Base-by-base conservation (phyloP, 1,140 invertebrate genomes). In the Tribolium castaneum region DNA sequence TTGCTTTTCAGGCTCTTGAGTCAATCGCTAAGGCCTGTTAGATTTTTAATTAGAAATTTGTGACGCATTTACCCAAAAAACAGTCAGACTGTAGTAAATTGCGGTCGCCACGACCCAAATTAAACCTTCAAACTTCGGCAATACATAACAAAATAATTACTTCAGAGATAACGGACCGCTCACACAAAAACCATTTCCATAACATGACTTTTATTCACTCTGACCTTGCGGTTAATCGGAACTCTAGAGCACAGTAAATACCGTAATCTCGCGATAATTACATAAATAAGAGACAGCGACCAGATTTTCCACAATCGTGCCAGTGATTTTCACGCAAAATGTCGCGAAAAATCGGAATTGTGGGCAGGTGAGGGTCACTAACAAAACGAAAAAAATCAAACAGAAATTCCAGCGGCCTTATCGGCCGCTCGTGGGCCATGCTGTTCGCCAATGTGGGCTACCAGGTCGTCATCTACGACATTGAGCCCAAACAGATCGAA, bases 371-470 rank as follows among this genome's bases (percentile, higher is more conserved):
- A 78, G 30, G 13, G 0, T 39, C 30, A 13, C 39, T 13, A 6
- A 39, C 9, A 6, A 12, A 59, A 75, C 16, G 59, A n/a, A 19
- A 56, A 75, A 22, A 19, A n/a, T 70, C 1, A 19, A 19, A 19
- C 16, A 19, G 2, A 19, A 19, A 16, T 72, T 72, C n/a, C 70
- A 97, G 97, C 87, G 97, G 97, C 3, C 87, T 98, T 14, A 98
- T 99, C 79, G 97, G 97, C 6, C 91, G 94, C 70, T 98, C 96
- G 82, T 99, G 96, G 96, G 93, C 97, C 0, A 98, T 99, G 96
- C 87, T 99, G 2, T 99, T 98, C 88, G 96, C 96, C 0, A 92
- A 94, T n/a, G 95, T 93, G 22, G 96, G 96, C 5, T 98, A 97
- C 85, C 87, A 94, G 85, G 96, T 98, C 7, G 87, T 87, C 2